A percentile compares a stretch with the other conserved stretches of the same genome.
phyloP scores from a whole-genome alignment of 1,140 invertebrate genomes.

The Sycobia sp. region DNA sequence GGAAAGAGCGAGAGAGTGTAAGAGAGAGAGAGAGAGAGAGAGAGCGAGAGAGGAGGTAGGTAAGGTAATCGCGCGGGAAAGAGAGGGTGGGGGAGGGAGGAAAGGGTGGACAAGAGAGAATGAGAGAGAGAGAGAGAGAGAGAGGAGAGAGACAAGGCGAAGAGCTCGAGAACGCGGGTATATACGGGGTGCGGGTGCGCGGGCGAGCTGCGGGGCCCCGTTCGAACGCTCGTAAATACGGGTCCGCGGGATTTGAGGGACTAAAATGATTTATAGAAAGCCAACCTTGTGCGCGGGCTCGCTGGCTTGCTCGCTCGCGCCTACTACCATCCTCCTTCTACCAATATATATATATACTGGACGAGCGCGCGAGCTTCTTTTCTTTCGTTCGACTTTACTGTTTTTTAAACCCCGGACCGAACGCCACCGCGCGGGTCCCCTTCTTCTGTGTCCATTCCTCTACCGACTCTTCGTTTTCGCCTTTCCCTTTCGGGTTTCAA shows the following conservation, averaged over 20 bases:
- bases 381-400: too few species aligned
- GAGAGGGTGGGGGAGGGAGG: not conserved
- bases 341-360: too few species aligned
- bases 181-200: not conserved
- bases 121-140: not conserved
- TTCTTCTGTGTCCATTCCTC: not conserved
- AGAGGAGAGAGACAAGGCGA: not conserved
- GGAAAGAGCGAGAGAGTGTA: too few species aligned
- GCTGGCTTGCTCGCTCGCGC: too few species aligned
- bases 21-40: too few species aligned
- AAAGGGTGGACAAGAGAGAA: too few species aligned
- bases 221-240: conserved; percentile 57
- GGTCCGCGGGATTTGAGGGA: conserved; percentile 53
- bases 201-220: not conserved
- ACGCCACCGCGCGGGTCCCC: conserved; percentile 41
- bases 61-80: conserved; percentile 19
- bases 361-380: too few species aligned
- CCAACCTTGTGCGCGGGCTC: conserved; percentile 35
- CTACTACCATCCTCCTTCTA: too few species aligned
- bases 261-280: conserved; percentile 62
- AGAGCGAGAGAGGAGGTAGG: conserved; percentile 39
- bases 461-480: conserved; percentile 10
- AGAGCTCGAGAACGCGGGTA: too few species aligned
- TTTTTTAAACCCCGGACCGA: too few species aligned
- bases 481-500: conserved; percentile 36